Conservation (phyloP, 2,888 invertebrate species). For the Trachelus iudaicus region DNA sequence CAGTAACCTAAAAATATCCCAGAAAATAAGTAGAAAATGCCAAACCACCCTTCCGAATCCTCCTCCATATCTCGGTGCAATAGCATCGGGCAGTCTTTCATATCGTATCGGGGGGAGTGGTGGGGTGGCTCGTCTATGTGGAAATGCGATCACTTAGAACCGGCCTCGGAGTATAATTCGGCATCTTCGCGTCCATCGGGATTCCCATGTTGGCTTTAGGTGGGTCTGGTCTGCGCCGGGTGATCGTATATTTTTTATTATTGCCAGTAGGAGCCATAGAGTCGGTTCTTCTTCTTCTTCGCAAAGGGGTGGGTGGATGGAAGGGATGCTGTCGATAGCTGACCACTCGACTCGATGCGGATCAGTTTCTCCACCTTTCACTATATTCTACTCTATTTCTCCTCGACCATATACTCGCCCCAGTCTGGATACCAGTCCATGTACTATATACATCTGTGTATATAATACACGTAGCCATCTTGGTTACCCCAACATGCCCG, state of each 20-base stretch:
- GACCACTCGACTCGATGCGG: conserved; percentile 56
- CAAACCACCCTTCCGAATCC: neutral
- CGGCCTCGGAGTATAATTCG: conserved; percentile 62
- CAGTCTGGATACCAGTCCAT: neutral
- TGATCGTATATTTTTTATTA: conserved; percentile 64
- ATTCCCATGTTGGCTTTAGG: conserved; percentile 36
- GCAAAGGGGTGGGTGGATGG: conserved; percentile 24
- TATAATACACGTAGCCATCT: neutral
- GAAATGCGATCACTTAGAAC: conserved; percentile 65
- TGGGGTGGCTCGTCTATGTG: conserved; percentile 63
- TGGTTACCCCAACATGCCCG: neutral
- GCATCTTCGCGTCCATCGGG: conserved; percentile 34
- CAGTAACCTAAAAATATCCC: neutral
- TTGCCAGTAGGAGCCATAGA: conserved; percentile 49
- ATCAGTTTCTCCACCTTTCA: conserved; percentile 26
- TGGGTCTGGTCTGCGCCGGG: conserved; percentile 39
- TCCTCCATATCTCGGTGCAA: conserved; percentile 9
- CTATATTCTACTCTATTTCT: conserved; percentile 9
- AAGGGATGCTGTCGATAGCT: conserved; percentile 56
- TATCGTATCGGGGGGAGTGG: conserved; percentile 44
- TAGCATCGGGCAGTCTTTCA: conserved; percentile 57
- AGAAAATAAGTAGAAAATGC: neutral
- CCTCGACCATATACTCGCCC: conserved; percentile 8
- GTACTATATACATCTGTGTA: conserved; percentile 17
- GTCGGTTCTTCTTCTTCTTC: conserved; percentile 9